phyloP scores from a whole-genome alignment of 2,113 vertebrate species.

The Melanocharis versteri region DNA sequence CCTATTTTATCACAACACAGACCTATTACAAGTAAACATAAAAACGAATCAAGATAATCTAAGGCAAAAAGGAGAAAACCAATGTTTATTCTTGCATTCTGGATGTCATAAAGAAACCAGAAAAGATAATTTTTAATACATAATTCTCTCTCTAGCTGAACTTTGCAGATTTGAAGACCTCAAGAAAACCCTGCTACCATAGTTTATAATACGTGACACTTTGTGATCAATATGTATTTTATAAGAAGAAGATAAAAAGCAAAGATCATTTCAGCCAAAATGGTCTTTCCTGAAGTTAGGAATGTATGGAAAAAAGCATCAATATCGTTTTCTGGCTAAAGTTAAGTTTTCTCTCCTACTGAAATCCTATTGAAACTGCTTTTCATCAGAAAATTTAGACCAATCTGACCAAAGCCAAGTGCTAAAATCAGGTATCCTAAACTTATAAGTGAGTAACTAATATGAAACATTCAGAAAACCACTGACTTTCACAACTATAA shows the following conservation, averaged over 20 bases:
- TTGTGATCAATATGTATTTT: background rate
- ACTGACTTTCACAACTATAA: background rate
- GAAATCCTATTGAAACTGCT: background rate
- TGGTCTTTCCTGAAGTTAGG: background rate
- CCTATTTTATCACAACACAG: background rate
- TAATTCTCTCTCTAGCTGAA: background rate
- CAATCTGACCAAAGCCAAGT: background rate
- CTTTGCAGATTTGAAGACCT: background rate
- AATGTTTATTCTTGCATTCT: background rate
- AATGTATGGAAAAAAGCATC: background rate
- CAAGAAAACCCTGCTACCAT: background rate
- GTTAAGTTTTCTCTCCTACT: background rate
- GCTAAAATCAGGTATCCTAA: background rate
- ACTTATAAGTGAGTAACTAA: background rate
- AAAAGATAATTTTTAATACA: background rate
- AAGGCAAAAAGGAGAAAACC: background rate
- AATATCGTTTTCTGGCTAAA: background rate
- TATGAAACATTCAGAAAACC: background rate
- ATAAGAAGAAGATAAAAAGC: background rate
- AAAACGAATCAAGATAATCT: background rate
- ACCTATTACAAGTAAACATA: background rate
- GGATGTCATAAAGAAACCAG: background rate
- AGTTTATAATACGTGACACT: background rate
- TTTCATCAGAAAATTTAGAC: background rate
- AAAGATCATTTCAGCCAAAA: background rate